Evolutionary conservation across 2,888 invertebrate species (phyloP).

Genomic region (Drosophila meridiana): DNA sequence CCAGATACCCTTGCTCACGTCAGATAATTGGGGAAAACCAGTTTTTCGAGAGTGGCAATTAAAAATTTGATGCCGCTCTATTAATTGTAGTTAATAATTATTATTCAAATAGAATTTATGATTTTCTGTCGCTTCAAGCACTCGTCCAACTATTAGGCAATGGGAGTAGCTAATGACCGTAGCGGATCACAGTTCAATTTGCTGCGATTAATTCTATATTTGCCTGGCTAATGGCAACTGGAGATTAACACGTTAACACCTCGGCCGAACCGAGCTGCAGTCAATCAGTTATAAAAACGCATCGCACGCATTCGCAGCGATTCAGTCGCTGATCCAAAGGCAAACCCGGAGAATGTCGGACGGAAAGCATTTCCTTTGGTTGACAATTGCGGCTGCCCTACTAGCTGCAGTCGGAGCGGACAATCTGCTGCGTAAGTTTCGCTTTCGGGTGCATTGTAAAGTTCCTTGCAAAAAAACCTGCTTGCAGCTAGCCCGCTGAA

Average conservation of each 20-base stretch:
- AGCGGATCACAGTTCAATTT: conserved; percentile 1
- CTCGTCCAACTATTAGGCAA: conserved; percentile 7
- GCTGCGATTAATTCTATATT: conserved; percentile 8
- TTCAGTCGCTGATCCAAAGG: conserved; percentile 27
- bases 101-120: neutral
- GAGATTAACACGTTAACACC: conserved; percentile 1
- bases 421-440: conserved; percentile 18
- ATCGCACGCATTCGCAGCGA: conserved; percentile 9
- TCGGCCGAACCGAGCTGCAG: neutral
- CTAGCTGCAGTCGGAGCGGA: neutral
- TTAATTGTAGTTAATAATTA: neutral
- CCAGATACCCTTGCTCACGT: neutral
- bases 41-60: neutral
- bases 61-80: conserved; percentile 1
- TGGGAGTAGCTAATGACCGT: neutral
- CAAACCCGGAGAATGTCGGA: neutral
- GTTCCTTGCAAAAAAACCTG: neutral
- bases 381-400: neutral
- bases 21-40: neutral
- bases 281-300: conserved; percentile 33
- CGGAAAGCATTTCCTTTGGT: conserved; percentile 17
- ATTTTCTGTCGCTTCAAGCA: neutral
- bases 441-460: neutral
- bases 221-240: conserved; percentile 8
- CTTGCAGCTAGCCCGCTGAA: conserved; percentile 55